Evolutionary conservation across 2,113 vertebrate species (phyloP).

Genomic region (Genyomyrus donnyi): DNA sequence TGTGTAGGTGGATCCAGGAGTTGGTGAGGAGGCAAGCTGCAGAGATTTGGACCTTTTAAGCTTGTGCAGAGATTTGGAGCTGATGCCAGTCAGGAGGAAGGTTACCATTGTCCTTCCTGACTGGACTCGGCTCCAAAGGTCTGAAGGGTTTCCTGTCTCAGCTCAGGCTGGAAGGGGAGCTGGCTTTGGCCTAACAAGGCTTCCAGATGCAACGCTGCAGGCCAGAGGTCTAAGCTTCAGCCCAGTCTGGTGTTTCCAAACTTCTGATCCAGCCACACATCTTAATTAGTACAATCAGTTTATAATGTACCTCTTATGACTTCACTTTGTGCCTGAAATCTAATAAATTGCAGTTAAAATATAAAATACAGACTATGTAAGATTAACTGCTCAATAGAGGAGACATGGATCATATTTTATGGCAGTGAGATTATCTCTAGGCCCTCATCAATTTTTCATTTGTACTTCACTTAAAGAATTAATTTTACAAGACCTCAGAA

Average conservation of each 20-base stretch:
- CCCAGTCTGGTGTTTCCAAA: not conserved
- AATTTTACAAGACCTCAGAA: not conserved
- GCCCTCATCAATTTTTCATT: not conserved
- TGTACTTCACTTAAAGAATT: not conserved
- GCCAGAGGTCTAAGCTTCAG: not conserved
- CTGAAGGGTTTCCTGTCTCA: not conserved
- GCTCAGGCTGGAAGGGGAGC: not conserved
- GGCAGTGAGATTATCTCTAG: not conserved
- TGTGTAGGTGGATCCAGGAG: not conserved
- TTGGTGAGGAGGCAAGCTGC: not conserved
- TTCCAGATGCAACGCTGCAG: not conserved
- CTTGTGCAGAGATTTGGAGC: not conserved
- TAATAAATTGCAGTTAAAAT: conserved; percentile 2
- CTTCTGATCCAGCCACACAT: not conserved
- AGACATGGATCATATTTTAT: not conserved
- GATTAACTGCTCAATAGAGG: not conserved
- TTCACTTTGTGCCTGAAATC: not conserved
- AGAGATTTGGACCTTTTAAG: not conserved
- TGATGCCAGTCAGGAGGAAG: not conserved
- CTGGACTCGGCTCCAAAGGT: not conserved
- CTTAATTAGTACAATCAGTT: not conserved
- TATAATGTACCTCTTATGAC: not conserved
- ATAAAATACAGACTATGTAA: not conserved
- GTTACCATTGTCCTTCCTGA: not conserved
- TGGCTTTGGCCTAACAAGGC: no score